A percentile compares a stretch with the other conserved stretches of the same genome.
phyloP scores from a whole-genome alignment of 2,797 vertebrate genomes.

The Huso huso region DNA sequence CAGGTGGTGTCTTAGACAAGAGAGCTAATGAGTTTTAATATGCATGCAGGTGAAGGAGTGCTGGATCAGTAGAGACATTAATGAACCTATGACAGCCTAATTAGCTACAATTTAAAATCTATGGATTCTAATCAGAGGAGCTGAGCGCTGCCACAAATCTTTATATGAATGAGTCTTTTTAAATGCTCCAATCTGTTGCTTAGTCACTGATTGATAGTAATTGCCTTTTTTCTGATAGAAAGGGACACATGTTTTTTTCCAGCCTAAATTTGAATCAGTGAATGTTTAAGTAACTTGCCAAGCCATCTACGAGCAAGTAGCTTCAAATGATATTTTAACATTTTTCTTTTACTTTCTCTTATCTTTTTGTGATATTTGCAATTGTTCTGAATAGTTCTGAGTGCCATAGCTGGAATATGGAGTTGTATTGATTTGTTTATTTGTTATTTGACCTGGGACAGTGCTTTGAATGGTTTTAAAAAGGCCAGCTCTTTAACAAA shows the following conservation, averaged over 20 bases:
- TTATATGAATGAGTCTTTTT: conserved; percentile 88
- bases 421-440: too few species aligned
- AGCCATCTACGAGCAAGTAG: too few species aligned
- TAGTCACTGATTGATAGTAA: conserved; percentile 93
- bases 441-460: too few species aligned
- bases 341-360: too few species aligned
- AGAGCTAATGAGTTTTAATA: conserved; percentile 98
- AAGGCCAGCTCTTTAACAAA: too few species aligned
- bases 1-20: conserved; percentile 96
- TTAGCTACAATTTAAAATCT: conserved; percentile 99
- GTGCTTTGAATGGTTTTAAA: too few species aligned
- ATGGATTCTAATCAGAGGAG: conserved; percentile 92
- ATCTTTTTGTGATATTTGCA: too few species aligned
- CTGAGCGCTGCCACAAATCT: conserved; percentile 86
- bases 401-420: too few species aligned
- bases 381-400: too few species aligned
- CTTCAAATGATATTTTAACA: too few species aligned
- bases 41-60: conserved; percentile 97
- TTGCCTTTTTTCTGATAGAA: conserved; percentile 67
- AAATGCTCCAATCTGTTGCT: conserved; percentile 91
- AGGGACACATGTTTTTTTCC: conserved; percentile 55
- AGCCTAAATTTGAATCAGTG: conserved; percentile 54
- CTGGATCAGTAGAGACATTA: conserved; percentile 95
- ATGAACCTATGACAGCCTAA: conserved; percentile 99
- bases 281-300: too few species aligned